A percentile compares a stretch with the other conserved stretches of the same genome.
Conservation (phyloP, 1,140 invertebrate genomes). For the Meteorus sp. region DNA sequence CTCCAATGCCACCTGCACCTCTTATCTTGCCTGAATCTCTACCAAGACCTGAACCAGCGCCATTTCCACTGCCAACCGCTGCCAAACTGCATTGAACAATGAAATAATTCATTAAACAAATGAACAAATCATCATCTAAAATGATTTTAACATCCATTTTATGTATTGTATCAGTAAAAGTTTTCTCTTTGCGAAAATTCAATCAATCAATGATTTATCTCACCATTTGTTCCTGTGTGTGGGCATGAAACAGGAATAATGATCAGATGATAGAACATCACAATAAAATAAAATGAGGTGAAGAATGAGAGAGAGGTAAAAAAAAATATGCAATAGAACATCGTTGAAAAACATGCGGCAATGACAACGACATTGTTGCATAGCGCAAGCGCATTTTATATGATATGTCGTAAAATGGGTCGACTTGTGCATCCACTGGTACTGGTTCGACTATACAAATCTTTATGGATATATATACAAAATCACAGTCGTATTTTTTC, state of each 20-base stretch:
- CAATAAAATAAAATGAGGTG: not conserved
- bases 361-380: not conserved
- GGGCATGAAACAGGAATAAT: constrained; percentile 50
- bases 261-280: not conserved
- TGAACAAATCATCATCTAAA: too few species aligned
- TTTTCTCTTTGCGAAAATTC: too few species aligned
- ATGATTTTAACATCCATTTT: too few species aligned
- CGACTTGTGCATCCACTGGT: too few species aligned
- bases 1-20: constrained; percentile 36
- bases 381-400: not conserved
- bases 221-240: constrained; percentile 56
- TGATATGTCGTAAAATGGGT: not conserved
- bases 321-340: not conserved
- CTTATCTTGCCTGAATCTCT: constrained; percentile 41
- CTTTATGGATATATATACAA: too few species aligned
- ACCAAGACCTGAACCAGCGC: constrained; percentile 33
- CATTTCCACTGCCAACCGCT: constrained; percentile 46
- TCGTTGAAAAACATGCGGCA: not conserved
- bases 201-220: too few species aligned
- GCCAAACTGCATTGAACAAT: constrained; percentile 48
- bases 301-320: not conserved
- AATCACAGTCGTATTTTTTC: too few species aligned
- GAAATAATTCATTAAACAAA: too few species aligned
- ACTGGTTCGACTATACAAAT: too few species aligned
- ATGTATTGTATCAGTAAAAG: too few species aligned